Conservation (phyloP, 2,888 invertebrate genomes). For the Brenthis hecate region DNA sequence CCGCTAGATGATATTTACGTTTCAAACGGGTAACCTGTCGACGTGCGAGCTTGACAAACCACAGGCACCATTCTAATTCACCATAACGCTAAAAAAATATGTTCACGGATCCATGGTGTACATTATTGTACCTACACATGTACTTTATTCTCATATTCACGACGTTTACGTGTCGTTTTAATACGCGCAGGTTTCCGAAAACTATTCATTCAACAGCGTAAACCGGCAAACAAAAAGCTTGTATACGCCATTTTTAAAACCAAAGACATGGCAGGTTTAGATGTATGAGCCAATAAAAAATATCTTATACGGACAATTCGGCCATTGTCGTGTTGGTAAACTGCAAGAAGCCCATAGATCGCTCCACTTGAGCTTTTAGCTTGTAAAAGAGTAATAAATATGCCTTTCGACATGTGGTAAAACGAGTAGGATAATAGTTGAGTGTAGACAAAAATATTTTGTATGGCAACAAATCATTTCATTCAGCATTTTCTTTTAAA, state of each 20-base stretch:
- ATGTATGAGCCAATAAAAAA: constrained; percentile 81
- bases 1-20: constrained; percentile 79
- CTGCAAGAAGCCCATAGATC: constrained; percentile 81
- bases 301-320: constrained; percentile 79
- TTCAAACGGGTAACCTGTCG: constrained; percentile 79
- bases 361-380: constrained; percentile 77
- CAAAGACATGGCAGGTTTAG: constrained; percentile 82
- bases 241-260: constrained; percentile 85
- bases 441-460: constrained; percentile 52
- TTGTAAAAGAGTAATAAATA: constrained; percentile 80
- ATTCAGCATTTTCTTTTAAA: background rate
- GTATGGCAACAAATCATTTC: constrained; percentile 54
- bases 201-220: constrained; percentile 73
- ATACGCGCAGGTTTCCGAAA: constrained; percentile 71
- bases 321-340: constrained; percentile 83
- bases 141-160: constrained; percentile 82
- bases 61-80: constrained; percentile 82
- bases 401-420: constrained; percentile 76
- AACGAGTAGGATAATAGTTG: constrained; percentile 73
- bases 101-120: constrained; percentile 77
- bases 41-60: constrained; percentile 80
- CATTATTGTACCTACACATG: constrained; percentile 80
- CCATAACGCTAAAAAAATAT: constrained; percentile 79
- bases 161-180: constrained; percentile 69
- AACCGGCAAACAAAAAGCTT: constrained; percentile 84